These are phyloP conservation scores for Nemoura dubitans DNA, from an alignment of 2,888 invertebrate species.

Conservation along the genomic window DNA sequence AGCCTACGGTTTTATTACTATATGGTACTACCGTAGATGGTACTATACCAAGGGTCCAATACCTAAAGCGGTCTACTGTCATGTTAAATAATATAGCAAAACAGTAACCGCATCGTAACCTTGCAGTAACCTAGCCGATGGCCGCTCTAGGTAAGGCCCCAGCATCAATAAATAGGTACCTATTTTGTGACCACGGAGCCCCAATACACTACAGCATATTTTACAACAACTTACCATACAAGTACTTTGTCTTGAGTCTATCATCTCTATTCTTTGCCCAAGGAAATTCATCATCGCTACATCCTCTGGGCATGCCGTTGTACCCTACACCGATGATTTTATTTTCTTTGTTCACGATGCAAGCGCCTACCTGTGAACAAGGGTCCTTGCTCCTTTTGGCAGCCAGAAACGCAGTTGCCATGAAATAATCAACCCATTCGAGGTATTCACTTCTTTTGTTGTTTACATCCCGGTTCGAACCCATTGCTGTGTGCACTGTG, in stretches of 20 bases:
- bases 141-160: too few relatives aligned
- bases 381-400: constrained; percentile 97
- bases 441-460: constrained; percentile 74
- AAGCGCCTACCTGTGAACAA: constrained; percentile 91
- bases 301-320: constrained; percentile 95
- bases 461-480: constrained; percentile 43
- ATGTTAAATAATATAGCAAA: too few relatives aligned
- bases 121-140: too few relatives aligned
- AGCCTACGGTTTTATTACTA: too few relatives aligned
- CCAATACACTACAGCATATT: too few relatives aligned
- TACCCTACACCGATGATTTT: constrained; percentile 94
- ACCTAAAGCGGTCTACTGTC: too few relatives aligned
- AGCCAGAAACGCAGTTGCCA: constrained; percentile 90
- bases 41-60: too few relatives aligned
- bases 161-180: too few relatives aligned
- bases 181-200: too few relatives aligned
- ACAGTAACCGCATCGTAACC: too few relatives aligned
- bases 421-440: constrained; percentile 94
- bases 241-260: constrained; percentile 77
- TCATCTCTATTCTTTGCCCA: constrained; percentile 68
- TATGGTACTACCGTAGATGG: too few relatives aligned
- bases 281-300: constrained; percentile 87
- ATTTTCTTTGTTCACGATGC: constrained; percentile 87
- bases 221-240: constrained; percentile 74
- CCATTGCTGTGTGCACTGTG: background rate